Conservation (phyloP, 1,140 invertebrate species). For the Elymnias hypermnestra region DNA sequence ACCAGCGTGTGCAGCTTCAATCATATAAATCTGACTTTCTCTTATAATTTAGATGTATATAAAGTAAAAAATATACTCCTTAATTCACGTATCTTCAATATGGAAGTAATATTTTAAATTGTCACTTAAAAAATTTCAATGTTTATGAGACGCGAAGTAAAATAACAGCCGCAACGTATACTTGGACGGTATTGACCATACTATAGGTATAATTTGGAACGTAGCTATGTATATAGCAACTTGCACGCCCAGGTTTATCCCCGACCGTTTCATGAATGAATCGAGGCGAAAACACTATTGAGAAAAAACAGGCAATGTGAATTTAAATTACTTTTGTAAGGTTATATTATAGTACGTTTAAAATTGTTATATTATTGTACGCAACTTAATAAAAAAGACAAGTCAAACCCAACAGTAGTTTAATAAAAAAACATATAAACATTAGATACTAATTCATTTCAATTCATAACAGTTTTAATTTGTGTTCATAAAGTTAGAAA, state of each 20-base stretch:
- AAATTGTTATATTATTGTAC: not conserved
- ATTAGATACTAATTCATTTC: no score
- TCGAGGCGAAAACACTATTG: constrained; percentile 4
- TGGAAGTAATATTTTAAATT: no score
- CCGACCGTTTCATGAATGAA: constrained; percentile 21
- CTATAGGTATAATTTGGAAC: constrained; percentile 7
- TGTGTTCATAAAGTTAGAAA: no score
- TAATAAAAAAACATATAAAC: no score
- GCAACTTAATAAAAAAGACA: no score
- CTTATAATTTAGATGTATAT: no score
- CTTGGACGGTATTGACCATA: constrained; percentile 12
- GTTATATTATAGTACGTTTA: not conserved
- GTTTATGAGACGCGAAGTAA: not conserved
- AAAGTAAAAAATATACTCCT: no score
- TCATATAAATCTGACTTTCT: no score
- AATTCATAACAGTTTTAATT: no score
- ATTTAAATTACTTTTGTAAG: constrained; percentile 8
- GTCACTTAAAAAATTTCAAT: not conserved
- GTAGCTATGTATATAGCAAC: constrained; percentile 31
- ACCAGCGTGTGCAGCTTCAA: no score
- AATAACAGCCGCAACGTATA: not conserved
- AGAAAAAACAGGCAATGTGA: constrained; percentile 5
- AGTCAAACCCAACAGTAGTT: no score
- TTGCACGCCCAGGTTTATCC: constrained; percentile 36
- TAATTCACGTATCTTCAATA: no score